phyloP scores from a whole-genome alignment of 2,797 vertebrate species.

The Pantherophis alleghaniensis region DNA sequence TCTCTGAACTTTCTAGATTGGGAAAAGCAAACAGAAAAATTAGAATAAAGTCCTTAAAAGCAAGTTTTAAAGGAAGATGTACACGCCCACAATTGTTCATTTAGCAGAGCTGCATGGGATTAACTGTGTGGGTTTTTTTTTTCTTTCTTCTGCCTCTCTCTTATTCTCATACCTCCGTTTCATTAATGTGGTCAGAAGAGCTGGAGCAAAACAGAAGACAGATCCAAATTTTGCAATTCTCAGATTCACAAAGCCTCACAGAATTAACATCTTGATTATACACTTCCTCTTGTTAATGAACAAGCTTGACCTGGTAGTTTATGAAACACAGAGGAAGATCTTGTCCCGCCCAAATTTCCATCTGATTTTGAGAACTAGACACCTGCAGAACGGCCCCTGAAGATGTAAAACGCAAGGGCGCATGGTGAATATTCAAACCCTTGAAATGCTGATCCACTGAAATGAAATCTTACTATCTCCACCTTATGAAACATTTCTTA shows the following conservation, averaged over 20 bases:
- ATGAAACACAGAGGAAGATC: conserved; percentile 58
- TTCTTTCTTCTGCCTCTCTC: conserved; percentile 13
- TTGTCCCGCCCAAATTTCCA: conserved; percentile 56
- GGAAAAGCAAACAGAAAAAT: conserved; percentile 57
- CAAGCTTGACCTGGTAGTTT: conserved; percentile 65
- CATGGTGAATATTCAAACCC: conserved; percentile 17
- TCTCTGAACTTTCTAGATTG: conserved; percentile 76
- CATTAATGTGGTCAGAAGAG: conserved; percentile 74
- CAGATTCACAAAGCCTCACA: conserved; percentile 53
- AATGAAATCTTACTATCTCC: background rate
- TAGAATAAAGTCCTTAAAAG: conserved; percentile 38
- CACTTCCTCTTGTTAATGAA: conserved; percentile 69
- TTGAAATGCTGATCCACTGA: conserved; percentile 3
- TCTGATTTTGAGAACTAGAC: conserved; percentile 71
- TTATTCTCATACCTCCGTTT: conserved; percentile 29
- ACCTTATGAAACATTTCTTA: background rate
- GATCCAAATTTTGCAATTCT: conserved; percentile 55
- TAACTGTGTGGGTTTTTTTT: conserved; percentile 45
- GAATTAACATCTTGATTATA: conserved; percentile 53
- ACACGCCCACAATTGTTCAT: conserved; percentile 4
- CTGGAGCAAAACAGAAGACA: conserved; percentile 45
- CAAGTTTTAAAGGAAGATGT: conserved; percentile 30
- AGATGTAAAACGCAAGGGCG: conserved; percentile 48
- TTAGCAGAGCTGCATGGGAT: conserved; percentile 51
- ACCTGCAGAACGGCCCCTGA: conserved; percentile 62